Evolutionary conservation across 2,797 vertebrate species (phyloP).

Genomic region (Lagodon rhomboides): DNA sequence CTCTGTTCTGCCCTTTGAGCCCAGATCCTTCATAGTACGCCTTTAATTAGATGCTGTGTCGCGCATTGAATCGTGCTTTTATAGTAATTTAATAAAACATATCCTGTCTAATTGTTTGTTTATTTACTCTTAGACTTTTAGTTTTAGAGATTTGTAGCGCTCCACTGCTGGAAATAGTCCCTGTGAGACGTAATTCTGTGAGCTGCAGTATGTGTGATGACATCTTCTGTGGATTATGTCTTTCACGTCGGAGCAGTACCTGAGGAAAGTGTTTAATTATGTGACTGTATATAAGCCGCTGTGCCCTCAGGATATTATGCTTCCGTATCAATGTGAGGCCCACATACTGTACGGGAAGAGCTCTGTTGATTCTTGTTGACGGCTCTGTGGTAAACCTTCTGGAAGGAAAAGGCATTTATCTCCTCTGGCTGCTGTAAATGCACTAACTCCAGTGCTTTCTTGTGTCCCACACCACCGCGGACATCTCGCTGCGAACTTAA

Average conservation of each 20-base stretch:
- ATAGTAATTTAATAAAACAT: no score
- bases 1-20: no score
- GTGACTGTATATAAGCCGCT: not conserved
- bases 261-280: constrained; percentile 11
- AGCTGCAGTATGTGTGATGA: not conserved
- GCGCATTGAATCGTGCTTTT: no score
- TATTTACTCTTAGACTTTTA: no score
- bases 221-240: constrained; percentile 4
- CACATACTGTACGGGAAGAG: constrained; percentile 1
- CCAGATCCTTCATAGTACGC: no score
- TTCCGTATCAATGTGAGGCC: not conserved
- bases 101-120: no score
- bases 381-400: constrained; percentile 75
- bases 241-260: constrained; percentile 17
- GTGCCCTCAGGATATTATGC: not conserved
- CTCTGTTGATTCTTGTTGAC: constrained; percentile 58
- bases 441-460: constrained; percentile 60
- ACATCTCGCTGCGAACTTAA: constrained; percentile 81
- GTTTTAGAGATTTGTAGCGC: not conserved
- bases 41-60: no score
- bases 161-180: constrained; percentile 23
- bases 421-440: constrained; percentile 67
- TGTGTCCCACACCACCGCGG: constrained; percentile 58
- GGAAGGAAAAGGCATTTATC: constrained; percentile 80
- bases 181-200: not conserved